Evolutionary conservation across 1,140 invertebrate species (phyloP).

Genomic region (Adelges cooleyi): DNA sequence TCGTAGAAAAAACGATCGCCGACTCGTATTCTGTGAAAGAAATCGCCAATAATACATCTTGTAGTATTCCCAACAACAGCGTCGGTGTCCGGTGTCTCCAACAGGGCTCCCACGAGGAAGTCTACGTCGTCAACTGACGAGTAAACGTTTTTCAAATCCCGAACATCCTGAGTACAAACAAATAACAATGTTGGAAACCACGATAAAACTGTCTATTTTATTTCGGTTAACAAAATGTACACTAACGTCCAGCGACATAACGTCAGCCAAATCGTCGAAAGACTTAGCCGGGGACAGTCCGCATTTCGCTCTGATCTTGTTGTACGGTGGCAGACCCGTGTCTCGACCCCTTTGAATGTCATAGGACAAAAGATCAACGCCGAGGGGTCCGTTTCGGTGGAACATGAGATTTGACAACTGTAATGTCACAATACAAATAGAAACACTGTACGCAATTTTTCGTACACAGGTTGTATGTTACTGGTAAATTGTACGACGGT

Average conservation of each 20-base stretch:
- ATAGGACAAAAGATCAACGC: constrained; percentile 72
- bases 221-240: too few relatives aligned
- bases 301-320: constrained; percentile 63
- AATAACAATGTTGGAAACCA: too few relatives aligned
- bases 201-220: too few relatives aligned
- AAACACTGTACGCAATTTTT: not conserved
- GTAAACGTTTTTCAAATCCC: constrained; percentile 42
- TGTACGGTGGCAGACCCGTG: constrained; percentile 73
- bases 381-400: constrained; percentile 52
- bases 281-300: constrained; percentile 53
- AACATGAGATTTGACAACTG: constrained; percentile 36
- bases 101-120: constrained; percentile 81
- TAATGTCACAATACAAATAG: not conserved
- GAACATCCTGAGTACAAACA: constrained; percentile 43
- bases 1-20: constrained; percentile 78
- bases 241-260: constrained; percentile 40
- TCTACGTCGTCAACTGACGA: constrained; percentile 74
- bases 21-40: constrained; percentile 69
- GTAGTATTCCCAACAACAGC: constrained; percentile 80
- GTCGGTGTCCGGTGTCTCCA: constrained; percentile 64
- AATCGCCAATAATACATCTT: constrained; percentile 74
- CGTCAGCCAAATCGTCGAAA: constrained; percentile 38
- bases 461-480: not conserved
- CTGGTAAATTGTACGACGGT: constrained; percentile 10
- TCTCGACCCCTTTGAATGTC: constrained; percentile 82